Evolutionary conservation across 1,140 invertebrate species (phyloP), one percentile per base, ranked within the genome.

Genomic region (Leptinotarsa texana): DNA sequence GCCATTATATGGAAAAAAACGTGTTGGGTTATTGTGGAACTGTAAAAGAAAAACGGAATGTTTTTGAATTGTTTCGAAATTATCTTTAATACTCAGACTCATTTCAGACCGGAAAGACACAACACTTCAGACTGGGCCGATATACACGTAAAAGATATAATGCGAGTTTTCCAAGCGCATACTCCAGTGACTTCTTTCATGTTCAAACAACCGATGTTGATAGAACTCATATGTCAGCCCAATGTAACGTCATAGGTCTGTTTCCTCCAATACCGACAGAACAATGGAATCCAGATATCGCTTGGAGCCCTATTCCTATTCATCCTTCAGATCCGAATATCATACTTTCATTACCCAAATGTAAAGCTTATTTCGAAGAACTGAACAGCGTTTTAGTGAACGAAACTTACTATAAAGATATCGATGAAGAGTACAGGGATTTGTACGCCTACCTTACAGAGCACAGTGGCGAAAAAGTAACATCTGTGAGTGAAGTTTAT

Each of bases 141-240:
- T 91, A 86, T 81, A 79, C 92, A 27, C 85, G 91, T 75, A 79
- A 87, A 75, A 86, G 89, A 74, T 93, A 92, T 79, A 82, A 85
- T 57, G 77, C 84, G 69, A 91, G 90, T 80, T 80, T 92, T 66
- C 88, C 87, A 17, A 82, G 83, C 13, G 80, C 81, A 42, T 93
- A 92, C 80, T 86, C 82, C 78, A 87, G 88, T 8, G 84, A 89
- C 65, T 11, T 62, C 13, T 33, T 79, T 8, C 51, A 69, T 8
- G 74, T 70, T 6, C 13, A 62, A 63, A 65, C 77, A 13, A 79
- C 78, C 0, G 85, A 88, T 63, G 85, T 87, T 24, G 84, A 87
- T 22, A 86, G 90, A 24, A 89, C 89, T 3, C 88, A 89, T 79
- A 89, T 88, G 88, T 88, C 86, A 3, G 85, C 86, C 0, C 82